Conservation (phyloP, 2,797 vertebrate genomes). For the Enteromius afrohamiltoni region DNA sequence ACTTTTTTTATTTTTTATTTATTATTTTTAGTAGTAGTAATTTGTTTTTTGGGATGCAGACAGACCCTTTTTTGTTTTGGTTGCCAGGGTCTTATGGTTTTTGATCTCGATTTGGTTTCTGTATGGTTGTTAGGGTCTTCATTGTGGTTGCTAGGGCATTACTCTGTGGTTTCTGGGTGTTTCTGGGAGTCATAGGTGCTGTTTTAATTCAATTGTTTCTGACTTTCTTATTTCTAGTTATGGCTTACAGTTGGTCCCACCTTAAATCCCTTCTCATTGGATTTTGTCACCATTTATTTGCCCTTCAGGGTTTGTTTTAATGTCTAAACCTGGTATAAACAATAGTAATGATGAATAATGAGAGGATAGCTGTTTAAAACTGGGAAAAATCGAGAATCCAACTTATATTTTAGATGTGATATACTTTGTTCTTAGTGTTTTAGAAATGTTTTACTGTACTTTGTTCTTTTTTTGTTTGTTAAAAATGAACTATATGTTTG, state of each 20-base stretch:
- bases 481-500: neutral
- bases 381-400: neutral
- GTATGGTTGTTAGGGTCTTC: neutral
- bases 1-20: too few species aligned
- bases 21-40: neutral
- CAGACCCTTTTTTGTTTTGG: neutral
- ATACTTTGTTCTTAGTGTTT: neutral
- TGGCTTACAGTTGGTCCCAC: neutral
- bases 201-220: neutral
- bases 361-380: neutral
- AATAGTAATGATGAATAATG: neutral
- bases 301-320: neutral
- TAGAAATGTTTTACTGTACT: neutral
- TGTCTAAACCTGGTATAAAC: neutral
- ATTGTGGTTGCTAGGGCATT: neutral
- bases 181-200: neutral
- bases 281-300: neutral
- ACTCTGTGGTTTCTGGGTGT: neutral
- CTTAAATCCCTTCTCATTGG: neutral
- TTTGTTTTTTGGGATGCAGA: neutral
- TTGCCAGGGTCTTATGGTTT: neutral
- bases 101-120: neutral
- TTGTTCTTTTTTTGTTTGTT: neutral
- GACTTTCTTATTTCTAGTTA: neutral
- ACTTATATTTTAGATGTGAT: neutral